Conservation (phyloP, 2,888 invertebrate genomes). For the Erebia palarica region DNA sequence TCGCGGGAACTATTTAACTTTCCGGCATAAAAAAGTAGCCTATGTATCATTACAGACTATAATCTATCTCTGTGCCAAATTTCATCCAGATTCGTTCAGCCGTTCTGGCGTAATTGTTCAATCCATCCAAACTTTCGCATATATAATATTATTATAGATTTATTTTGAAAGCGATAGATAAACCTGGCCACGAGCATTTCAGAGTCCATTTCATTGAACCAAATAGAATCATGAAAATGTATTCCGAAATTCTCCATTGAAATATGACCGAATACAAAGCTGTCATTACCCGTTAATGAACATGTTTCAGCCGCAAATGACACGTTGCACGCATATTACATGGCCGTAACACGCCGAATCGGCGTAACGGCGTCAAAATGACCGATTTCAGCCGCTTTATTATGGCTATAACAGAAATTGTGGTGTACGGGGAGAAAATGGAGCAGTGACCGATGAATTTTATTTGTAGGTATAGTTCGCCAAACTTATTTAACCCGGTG, state of each 20-base stretch:
- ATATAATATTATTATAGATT: too few relatives aligned
- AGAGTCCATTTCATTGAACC: not conserved
- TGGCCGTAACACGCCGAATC: constrained; percentile 2
- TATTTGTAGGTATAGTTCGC: too few relatives aligned
- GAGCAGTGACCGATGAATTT: constrained; percentile 4
- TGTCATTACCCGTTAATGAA: constrained; percentile 21
- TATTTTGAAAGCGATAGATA: too few relatives aligned
- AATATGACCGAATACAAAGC: constrained; percentile 17
- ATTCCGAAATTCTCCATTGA: not conserved
- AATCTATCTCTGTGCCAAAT: too few relatives aligned
- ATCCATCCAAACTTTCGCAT: too few relatives aligned
- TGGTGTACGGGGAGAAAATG: constrained; percentile 8
- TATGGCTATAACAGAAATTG: constrained; percentile 17
- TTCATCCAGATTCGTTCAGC: too few relatives aligned
- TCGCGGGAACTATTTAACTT: too few relatives aligned
- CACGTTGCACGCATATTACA: constrained; percentile 3
- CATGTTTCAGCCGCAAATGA: constrained; percentile 24
- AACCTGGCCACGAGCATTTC: too few relatives aligned
- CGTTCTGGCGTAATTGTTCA: too few relatives aligned
- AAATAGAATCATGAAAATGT: constrained; percentile 1
- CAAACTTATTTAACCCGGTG: too few relatives aligned
- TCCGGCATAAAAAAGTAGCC: too few relatives aligned
- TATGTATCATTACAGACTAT: too few relatives aligned
- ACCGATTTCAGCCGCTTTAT: constrained; percentile 22
- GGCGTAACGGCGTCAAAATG: constrained; percentile 32